Base-by-base conservation (phyloP, 2,113 vertebrate species). In the Odocoileus hemionus region DNA sequence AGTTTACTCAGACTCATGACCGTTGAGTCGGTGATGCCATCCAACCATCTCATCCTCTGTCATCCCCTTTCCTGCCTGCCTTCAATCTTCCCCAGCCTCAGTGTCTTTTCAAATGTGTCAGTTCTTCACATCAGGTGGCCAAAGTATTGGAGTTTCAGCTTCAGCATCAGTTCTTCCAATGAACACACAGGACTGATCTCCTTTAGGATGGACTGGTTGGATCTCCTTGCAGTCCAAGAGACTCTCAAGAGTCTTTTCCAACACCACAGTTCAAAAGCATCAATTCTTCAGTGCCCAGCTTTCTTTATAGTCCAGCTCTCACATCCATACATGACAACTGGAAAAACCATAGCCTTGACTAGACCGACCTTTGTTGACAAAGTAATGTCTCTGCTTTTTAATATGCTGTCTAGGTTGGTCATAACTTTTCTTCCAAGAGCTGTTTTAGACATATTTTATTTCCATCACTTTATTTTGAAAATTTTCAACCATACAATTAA, bases 41-140 rank as follows among this genome's bases (percentile, higher is more conserved):
- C n/a, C 64, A 36, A 12, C 64, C 19, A 70, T 12, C 64, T 21
- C 33, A 67, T 67, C 64, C 64, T 70, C n/a, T 70, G 9, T 70
- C 0, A 0, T 36, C n/a, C n/a, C 64, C n/a, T 70, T 70, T 17
- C 36, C 9, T 11, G 9, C n/a, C 9, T 36, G 64, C 17, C n/a
- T 21, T 36, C 64, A 70, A 6, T 70, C 64, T 21, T 21, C 36
- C n/a, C 64, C 17, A 23, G 64, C 17, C 36, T 70, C 64, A 70
- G 1, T 2, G 64, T 70, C 64, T 70, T 67, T 67, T 70, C n/a
- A 36, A 36, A 36, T 70, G 64, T 0, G 1, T 70, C 64, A 70
- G 9, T 11, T 70, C n/a, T 70, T 70, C 64, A 11, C 4, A 36
- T 70, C n/a, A 67, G 4, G 33, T 67, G 64, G 33, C 64, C 64